Evolutionary conservation across 1,140 invertebrate species (phyloP).

Genomic region (Diachasma alloeum): DNA sequence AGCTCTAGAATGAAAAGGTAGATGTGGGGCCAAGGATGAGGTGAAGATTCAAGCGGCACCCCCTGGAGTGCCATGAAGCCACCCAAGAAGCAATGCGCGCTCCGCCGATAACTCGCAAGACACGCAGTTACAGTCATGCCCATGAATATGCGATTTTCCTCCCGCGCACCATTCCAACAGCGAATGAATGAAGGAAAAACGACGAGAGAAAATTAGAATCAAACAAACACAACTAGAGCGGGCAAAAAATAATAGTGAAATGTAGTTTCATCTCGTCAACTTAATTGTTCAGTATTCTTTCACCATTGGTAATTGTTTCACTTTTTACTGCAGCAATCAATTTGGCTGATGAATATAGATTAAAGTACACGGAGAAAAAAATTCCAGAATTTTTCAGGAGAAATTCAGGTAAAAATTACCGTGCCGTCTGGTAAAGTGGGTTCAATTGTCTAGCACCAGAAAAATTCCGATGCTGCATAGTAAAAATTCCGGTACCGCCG

Average conservation of each 20-base stretch:
- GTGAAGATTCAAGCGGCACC: slow-evolving; percentile 40
- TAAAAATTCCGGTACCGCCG: no score
- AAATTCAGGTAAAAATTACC: no score
- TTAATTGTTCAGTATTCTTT: not conserved
- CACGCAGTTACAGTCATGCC: slow-evolving; percentile 42
- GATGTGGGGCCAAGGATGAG: slow-evolving; percentile 11
- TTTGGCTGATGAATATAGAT: not conserved
- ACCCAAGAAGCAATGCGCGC: slow-evolving; percentile 57
- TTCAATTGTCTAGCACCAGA: no score
- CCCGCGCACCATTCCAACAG: slow-evolving; percentile 9
- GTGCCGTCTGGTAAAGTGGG: no score
- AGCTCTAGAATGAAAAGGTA: not conserved
- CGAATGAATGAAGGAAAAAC: not conserved
- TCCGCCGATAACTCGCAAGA: slow-evolving; percentile 56
- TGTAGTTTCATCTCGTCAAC: not conserved
- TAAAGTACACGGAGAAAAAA: no score
- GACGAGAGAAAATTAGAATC: not conserved
- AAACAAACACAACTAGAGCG: not conserved
- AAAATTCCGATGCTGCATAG: no score
- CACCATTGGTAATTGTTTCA: no score
- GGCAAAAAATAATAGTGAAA: not conserved
- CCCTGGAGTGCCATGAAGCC: slow-evolving; percentile 57
- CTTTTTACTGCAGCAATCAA: not conserved
- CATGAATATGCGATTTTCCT: slow-evolving; percentile 6
- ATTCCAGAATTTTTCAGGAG: no score